A percentile compares a stretch with the other conserved stretches of the same genome.
Evolutionary conservation across 2,797 vertebrate genomes (phyloP).

Genomic region (Danio jaintianensis): DNA sequence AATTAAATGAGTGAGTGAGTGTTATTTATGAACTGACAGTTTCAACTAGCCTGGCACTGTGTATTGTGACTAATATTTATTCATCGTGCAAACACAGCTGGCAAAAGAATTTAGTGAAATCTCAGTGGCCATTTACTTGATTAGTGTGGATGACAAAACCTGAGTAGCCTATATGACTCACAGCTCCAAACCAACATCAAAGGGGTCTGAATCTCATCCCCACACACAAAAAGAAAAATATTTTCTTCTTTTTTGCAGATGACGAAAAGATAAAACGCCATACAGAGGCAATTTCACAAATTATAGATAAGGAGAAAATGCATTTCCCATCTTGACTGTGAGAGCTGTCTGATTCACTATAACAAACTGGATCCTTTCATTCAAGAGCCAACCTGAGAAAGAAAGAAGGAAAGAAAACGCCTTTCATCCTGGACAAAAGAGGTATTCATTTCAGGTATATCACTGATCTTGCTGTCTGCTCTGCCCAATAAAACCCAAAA

Average conservation of each 20-base stretch:
- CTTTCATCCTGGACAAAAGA: slow-evolving; percentile 44
- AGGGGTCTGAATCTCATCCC: neutral
- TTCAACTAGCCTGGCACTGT: slow-evolving; percentile 1
- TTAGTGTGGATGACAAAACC: slow-evolving; percentile 5
- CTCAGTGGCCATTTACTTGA: slow-evolving; percentile 26
- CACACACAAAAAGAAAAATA: neutral
- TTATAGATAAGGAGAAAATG: slow-evolving; percentile 26
- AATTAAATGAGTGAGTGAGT: neutral
- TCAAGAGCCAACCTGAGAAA: slow-evolving; percentile 8
- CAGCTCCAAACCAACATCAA: neutral
- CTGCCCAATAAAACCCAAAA: slow-evolving; percentile 22
- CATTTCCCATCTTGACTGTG: slow-evolving; percentile 30
- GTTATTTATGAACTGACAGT: slow-evolving; percentile 4
- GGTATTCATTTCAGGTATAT: slow-evolving; percentile 43
- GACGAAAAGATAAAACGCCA: slow-evolving; percentile 22
- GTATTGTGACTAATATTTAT: neutral
- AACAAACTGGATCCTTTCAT: slow-evolving; percentile 34
- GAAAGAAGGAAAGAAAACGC: neutral
- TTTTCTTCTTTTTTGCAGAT: neutral
- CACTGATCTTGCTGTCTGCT: slow-evolving; percentile 37
- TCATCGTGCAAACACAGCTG: slow-evolving; percentile 22
- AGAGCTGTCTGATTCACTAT: slow-evolving; percentile 25
- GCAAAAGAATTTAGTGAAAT: neutral
- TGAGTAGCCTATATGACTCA: slow-evolving; percentile 10
- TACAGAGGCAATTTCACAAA: slow-evolving; percentile 22